These are phyloP conservation scores for Oophaga pumilio DNA, from an alignment of 2,113 vertebrate genomes.

Conservation along the genomic window DNA sequence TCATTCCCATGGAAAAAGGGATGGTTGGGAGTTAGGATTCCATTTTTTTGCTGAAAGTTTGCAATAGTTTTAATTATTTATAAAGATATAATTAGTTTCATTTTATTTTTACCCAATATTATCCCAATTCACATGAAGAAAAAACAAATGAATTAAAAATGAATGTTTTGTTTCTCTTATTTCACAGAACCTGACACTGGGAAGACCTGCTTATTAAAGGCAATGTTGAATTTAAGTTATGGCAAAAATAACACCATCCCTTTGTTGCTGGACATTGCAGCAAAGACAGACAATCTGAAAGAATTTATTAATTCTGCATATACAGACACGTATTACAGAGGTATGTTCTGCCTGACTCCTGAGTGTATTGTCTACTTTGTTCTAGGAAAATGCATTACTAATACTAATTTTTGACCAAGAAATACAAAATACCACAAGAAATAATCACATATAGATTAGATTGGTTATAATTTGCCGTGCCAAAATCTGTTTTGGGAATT, in stretches of 20 bases:
- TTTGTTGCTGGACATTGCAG: slow-evolving; percentile 81
- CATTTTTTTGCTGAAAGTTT: no score
- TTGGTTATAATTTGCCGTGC: not conserved
- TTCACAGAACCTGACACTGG: slow-evolving; percentile 83
- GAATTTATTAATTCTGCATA: slow-evolving; percentile 86
- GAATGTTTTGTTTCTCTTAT: slow-evolving; percentile 29
- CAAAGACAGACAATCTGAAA: slow-evolving; percentile 79
- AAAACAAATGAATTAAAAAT: not conserved
- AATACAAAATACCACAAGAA: no score
- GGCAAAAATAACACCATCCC: slow-evolving; percentile 84
- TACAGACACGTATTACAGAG: slow-evolving; percentile 86
- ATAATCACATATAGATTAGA: no score
- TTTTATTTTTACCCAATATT: not conserved
- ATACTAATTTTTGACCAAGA: no score
- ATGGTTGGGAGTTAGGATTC: no score
- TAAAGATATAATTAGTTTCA: not conserved
- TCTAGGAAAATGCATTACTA: no score
- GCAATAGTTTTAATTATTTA: no score
- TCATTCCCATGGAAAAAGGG: no score
- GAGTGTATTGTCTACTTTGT: no score
- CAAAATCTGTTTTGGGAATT: not conserved
- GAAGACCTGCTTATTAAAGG: slow-evolving; percentile 91
- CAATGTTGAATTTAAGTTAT: slow-evolving; percentile 85
- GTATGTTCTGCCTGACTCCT: slow-evolving; percentile 66
- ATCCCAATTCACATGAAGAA: not conserved